Conservation (phyloP, 2,797 vertebrate genomes). For the Meriones psammophilus region DNA sequence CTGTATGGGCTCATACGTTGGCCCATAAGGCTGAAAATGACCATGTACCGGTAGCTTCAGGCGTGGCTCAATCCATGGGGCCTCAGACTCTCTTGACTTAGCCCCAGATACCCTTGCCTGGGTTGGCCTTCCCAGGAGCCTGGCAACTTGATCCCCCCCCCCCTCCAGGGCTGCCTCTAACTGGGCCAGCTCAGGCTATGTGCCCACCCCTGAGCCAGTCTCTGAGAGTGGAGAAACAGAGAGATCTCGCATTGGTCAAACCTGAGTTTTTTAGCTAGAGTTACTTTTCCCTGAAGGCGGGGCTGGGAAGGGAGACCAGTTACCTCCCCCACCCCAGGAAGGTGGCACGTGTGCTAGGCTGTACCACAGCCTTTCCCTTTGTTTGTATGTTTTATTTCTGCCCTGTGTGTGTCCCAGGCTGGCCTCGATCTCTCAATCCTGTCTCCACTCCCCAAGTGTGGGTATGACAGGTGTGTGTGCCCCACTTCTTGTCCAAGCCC, state of each 20-base stretch:
- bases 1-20: background rate
- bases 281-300: background rate
- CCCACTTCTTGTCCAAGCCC: background rate
- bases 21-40: background rate
- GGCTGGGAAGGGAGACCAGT: background rate
- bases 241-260: background rate
- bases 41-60: background rate
- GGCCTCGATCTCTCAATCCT: background rate
- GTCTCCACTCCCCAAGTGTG: too few relatives aligned
- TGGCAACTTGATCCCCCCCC: background rate
- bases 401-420: background rate
- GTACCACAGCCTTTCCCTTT: background rate
- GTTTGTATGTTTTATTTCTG: too few relatives aligned
- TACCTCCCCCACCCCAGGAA: background rate
- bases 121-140: background rate
- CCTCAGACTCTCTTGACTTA: background rate
- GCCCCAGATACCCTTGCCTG: background rate
- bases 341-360: rapidly evolving
- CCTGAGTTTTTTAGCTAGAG: background rate
- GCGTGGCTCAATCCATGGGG: background rate
- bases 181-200: background rate
- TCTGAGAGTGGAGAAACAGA: background rate
- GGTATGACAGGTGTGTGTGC: background rate
- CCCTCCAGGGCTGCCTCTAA: background rate
- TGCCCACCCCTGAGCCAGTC: background rate